A percentile compares a stretch with the other conserved stretches of the same genome.
These are phyloP conservation scores for Clarias platycephalus DNA, from an alignment of 2,797 vertebrate species.

Conservation along the genomic window DNA sequence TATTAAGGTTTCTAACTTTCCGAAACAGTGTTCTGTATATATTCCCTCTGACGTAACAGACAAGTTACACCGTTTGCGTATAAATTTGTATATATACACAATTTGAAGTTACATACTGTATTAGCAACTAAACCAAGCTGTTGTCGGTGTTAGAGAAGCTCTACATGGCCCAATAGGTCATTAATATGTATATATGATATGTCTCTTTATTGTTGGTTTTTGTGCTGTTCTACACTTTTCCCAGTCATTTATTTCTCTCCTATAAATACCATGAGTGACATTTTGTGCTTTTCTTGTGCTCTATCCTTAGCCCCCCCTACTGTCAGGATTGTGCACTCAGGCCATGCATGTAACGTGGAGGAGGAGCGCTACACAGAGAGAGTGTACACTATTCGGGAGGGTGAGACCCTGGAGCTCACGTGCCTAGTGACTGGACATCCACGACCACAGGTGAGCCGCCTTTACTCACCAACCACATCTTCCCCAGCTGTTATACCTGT, in stretches of 20 bases:
- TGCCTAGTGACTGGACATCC: constrained; percentile 95
- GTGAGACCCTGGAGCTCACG: constrained; percentile 92
- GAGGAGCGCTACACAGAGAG: constrained; percentile 95
- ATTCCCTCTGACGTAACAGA: neutral
- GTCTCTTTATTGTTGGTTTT: neutral
- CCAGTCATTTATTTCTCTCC: neutral
- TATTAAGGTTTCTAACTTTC: neutral
- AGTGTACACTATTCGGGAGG: constrained; percentile 95
- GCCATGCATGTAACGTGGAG: constrained; percentile 94
- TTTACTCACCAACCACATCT: neutral
- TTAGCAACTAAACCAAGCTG: neutral
- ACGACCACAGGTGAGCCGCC: constrained; percentile 88
- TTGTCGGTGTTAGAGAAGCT: neutral
- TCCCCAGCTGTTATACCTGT: neutral
- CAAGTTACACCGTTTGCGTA: neutral
- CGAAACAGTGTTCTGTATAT: neutral
- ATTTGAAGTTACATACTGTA: neutral
- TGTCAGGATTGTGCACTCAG: constrained; percentile 94
- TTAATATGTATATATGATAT: too few relatives aligned
- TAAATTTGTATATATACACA: neutral
- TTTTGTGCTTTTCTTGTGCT: constrained; percentile 33
- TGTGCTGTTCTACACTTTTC: neutral
- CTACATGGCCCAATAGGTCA: neutral
- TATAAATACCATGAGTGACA: neutral
- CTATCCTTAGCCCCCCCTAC: constrained; percentile 84